Evolutionary conservation across 2,113 vertebrate species (phyloP), one percentile per base, ranked within the genome.

Genomic region (Suricata suricatta): DNA sequence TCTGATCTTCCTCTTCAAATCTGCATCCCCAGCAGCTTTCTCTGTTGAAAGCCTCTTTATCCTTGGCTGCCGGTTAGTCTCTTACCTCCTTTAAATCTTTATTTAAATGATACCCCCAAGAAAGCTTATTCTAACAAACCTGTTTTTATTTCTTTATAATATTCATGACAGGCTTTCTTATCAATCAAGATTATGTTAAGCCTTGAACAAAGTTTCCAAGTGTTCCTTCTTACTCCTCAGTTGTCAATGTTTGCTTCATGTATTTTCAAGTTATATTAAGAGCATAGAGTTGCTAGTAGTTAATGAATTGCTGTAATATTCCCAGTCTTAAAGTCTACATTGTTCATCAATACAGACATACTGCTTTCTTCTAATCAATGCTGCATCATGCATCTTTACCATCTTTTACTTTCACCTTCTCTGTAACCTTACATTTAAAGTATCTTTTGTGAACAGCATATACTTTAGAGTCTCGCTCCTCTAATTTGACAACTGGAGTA

Each of bases 181-280:
- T 88, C 21, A 68, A 27, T 92, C 12, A 86, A 10, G 66, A 68
- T 68, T 88, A 81, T 35, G 17, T 52, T 68, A 44, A 38, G 12
- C 47, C 77, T 93, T 57, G 80, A 90, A 92, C 27, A 72, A 44
- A 90, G 35, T 95, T 47, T 93, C 7, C 6, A 82, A 90, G 23
- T 69, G 3, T 90, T 90, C 50, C 63, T 87, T 68, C 33, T 77
- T 92, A 60, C 33, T 72, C 57, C 82, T 93, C 29, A 91, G 33
- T 66, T 50, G 38, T 47, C 33, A 33, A 41, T 41, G 25, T 66
- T 80, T 88, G 63, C 41, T 85, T 90, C 27, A 50, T 11, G 21
- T 69, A 91, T 82, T 95, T 93, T 90, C 82, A 95, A 92, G 21
- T 84, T 88, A 68, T 2, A 14, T 86, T 31, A 88, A 68, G 27